These are phyloP conservation scores for Taenaris catops DNA, from an alignment of 2,888 invertebrate species.

Conservation along the genomic window DNA sequence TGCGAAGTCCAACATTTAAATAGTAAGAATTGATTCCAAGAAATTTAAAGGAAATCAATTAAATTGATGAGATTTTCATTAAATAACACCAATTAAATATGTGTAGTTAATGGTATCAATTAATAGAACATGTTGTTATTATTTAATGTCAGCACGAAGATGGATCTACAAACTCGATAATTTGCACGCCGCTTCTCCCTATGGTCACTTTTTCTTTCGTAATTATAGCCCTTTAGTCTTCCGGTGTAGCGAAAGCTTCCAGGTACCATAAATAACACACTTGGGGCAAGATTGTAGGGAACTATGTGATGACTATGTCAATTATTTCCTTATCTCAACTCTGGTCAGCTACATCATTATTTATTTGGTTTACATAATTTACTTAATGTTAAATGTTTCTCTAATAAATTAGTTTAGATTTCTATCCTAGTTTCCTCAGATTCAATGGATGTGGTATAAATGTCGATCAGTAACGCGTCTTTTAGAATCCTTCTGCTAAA, in stretches of 20 bases:
- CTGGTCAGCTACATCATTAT: conserved; percentile 45
- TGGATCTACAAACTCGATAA: conserved; percentile 39
- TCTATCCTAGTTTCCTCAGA: conserved; percentile 57
- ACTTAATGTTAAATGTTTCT: conserved; percentile 40
- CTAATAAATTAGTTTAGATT: conserved; percentile 50
- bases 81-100: conserved; percentile 71
- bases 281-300: conserved; percentile 63
- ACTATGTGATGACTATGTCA: conserved; percentile 79
- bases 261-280: conserved; percentile 52
- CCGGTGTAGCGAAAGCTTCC: conserved; percentile 67
- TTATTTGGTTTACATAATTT: no score
- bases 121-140: conserved; percentile 54
- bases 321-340: conserved; percentile 71
- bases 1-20: conserved; percentile 4
- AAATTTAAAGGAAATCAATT: conserved; percentile 8
- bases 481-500: conserved; percentile 57
- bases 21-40: conserved; percentile 6
- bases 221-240: conserved; percentile 65
- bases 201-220: conserved; percentile 35
- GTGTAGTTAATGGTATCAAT: conserved; percentile 49
- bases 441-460: conserved; percentile 70
- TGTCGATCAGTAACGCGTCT: conserved; percentile 69
- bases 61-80: conserved; percentile 34
- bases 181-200: conserved; percentile 56
- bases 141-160: conserved; percentile 52